phyloP scores from a whole-genome alignment of 2,888 invertebrate genomes.

The Notodonta dromedarius region DNA sequence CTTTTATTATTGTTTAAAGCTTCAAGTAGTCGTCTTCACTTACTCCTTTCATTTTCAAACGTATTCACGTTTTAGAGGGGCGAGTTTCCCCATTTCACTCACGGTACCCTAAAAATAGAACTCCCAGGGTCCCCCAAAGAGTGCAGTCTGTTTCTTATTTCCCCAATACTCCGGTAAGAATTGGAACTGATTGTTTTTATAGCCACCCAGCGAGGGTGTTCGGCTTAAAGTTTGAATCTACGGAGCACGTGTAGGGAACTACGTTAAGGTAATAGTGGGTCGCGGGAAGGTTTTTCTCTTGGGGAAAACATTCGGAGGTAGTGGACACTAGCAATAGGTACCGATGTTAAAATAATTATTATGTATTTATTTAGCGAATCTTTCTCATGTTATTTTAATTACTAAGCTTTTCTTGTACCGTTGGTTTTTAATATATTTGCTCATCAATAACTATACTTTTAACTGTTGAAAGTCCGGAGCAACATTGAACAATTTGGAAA shows the following conservation, averaged over 20 bases:
- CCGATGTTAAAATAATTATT: background rate
- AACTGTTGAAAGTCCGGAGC: background rate
- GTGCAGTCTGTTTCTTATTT: constrained; percentile 78
- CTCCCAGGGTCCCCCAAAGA: constrained; percentile 52
- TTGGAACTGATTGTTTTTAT: constrained; percentile 80
- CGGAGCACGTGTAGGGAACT: constrained; percentile 65
- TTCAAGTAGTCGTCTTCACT: too few species aligned
- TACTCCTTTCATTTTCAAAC: too few species aligned
- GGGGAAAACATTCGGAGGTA: constrained; percentile 25
- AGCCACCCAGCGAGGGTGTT: constrained; percentile 47
- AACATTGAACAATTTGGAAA: background rate
- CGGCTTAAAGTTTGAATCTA: constrained; percentile 67
- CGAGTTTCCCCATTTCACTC: background rate
- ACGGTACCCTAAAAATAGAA: constrained; percentile 65
- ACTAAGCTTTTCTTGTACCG: too few species aligned
- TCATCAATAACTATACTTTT: too few species aligned
- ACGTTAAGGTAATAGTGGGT: constrained; percentile 22
- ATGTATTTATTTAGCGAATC: too few species aligned
- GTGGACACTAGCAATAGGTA: background rate
- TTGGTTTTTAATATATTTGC: too few species aligned
- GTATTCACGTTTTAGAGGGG: background rate
- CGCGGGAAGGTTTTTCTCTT: constrained; percentile 18
- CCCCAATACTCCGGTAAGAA: constrained; percentile 52
- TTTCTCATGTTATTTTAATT: too few species aligned
- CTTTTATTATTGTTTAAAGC: too few species aligned